Conservation (phyloP, 2,888 invertebrate species). For the Caenorhabditis uteleia region DNA sequence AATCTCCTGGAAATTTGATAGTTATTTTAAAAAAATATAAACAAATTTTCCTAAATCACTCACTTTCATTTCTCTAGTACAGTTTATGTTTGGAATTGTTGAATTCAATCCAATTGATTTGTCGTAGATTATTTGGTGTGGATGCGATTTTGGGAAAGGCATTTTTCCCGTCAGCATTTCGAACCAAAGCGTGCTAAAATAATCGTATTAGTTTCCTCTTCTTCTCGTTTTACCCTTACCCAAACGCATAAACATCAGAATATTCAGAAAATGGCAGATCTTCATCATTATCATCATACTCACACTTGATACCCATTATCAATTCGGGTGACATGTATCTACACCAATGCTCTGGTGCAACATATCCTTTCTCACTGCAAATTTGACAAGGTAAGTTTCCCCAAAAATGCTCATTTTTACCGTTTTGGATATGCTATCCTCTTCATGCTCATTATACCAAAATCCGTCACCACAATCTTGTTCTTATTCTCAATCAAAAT, state of each 20-base stretch:
- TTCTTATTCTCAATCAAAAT: slow-evolving; percentile 83
- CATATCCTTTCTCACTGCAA: slow-evolving; percentile 73
- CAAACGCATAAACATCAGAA: slow-evolving; percentile 97
- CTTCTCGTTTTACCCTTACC: slow-evolving; percentile 78
- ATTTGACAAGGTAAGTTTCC: no score
- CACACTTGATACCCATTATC: slow-evolving; percentile 65
- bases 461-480: slow-evolving; percentile 97
- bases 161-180: slow-evolving; percentile 39
- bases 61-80: slow-evolving; percentile 94
- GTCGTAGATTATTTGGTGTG: slow-evolving; percentile 96
- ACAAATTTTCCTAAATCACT: no score
- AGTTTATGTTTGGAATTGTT: slow-evolving; percentile 89
- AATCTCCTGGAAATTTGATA: slow-evolving; percentile 80
- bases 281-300: slow-evolving; percentile 65
- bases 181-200: slow-evolving; percentile 36
- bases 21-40: neutral
- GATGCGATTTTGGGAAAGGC: slow-evolving; percentile 76
- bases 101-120: slow-evolving; percentile 96
- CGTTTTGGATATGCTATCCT: slow-evolving; percentile 77
- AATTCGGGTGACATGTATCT: slow-evolving; percentile 98
- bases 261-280: slow-evolving; percentile 89
- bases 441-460: slow-evolving; percentile 94
- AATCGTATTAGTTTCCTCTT: neutral
- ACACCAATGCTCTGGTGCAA: slow-evolving; percentile 95
- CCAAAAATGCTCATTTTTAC: slow-evolving; percentile 16